phyloP scores from a whole-genome alignment of 2,113 vertebrate species.

The Rafetus swinhoei region DNA sequence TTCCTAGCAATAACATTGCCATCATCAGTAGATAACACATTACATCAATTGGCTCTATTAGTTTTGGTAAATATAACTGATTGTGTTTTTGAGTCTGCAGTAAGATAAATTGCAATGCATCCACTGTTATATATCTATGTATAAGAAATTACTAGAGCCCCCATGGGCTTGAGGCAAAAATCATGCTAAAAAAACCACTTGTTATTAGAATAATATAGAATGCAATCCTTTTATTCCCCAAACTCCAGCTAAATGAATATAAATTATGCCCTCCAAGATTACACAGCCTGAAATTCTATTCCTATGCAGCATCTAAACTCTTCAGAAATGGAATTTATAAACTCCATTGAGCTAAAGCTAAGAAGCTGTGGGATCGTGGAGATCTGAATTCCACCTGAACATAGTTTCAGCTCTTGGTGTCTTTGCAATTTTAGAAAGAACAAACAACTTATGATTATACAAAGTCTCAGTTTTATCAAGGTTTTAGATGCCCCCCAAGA shows the following conservation, averaged over 20 bases:
- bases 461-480: neutral
- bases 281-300: neutral
- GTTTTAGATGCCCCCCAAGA: neutral
- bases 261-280: neutral
- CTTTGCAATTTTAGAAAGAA: neutral
- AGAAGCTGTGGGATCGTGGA: neutral
- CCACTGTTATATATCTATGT: neutral
- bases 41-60: neutral
- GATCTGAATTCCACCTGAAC: neutral
- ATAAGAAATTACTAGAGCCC: neutral
- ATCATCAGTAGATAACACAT: neutral
- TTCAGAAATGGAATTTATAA: neutral
- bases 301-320: neutral
- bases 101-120: neutral
- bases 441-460: neutral
- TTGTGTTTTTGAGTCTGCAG: neutral
- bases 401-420: neutral
- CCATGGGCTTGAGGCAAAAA: neutral
- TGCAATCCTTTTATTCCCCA: fast-evolving
- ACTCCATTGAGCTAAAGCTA: neutral
- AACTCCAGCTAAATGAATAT: neutral
- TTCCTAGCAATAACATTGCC: neutral
- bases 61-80: neutral
- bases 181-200: neutral
- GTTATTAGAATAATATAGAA: neutral